A percentile compares a stretch with the other conserved stretches of the same genome.
Conservation (phyloP, 2,113 vertebrate genomes). For the Pao palembangensis region DNA sequence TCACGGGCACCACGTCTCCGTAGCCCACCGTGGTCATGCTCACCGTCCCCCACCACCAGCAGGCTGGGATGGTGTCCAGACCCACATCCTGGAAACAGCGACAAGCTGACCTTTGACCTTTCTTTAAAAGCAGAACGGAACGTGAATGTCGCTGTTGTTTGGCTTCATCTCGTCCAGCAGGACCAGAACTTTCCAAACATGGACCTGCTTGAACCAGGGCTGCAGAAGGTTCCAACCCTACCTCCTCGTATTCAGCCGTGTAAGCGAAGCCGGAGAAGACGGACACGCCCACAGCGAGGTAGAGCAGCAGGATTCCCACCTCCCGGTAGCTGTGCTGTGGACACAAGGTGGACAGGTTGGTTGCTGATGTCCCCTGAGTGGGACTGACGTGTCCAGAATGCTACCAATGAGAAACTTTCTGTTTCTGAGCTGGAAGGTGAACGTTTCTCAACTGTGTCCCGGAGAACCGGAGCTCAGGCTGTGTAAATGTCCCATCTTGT, state of each 20-base stretch:
- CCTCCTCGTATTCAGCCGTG: conserved; percentile 90
- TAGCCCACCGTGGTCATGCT: conserved; percentile 99
- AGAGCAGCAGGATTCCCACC: conserved; percentile 92
- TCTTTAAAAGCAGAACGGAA: background rate
- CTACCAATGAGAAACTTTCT: too few relatives aligned
- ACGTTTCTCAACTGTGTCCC: too few relatives aligned
- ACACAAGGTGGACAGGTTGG: conserved; percentile 24
- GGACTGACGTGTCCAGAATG: background rate
- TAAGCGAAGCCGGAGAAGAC: conserved; percentile 95
- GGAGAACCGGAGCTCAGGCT: too few relatives aligned
- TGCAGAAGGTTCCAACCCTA: conserved; percentile 2
- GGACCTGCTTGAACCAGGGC: background rate
- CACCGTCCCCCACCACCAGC: conserved; percentile 99
- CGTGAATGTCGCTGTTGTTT: too few relatives aligned
- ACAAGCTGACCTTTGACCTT: background rate
- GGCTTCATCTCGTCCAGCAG: too few relatives aligned
- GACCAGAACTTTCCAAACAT: too few relatives aligned
- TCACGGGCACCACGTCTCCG: conserved; percentile 91
- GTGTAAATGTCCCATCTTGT: too few relatives aligned
- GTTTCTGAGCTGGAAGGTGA: too few relatives aligned
- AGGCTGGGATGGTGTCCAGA: conserved; percentile 93
- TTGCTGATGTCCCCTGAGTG: too few relatives aligned
- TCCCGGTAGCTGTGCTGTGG: conserved; percentile 97
- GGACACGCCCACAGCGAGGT: conserved; percentile 90
- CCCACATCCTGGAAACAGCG: conserved; percentile 73